Percentiles rank a stretch among this genome's conserved stretches.
Conservation (phyloP, 2,797 vertebrate species). For the Sylvia borin region DNA sequence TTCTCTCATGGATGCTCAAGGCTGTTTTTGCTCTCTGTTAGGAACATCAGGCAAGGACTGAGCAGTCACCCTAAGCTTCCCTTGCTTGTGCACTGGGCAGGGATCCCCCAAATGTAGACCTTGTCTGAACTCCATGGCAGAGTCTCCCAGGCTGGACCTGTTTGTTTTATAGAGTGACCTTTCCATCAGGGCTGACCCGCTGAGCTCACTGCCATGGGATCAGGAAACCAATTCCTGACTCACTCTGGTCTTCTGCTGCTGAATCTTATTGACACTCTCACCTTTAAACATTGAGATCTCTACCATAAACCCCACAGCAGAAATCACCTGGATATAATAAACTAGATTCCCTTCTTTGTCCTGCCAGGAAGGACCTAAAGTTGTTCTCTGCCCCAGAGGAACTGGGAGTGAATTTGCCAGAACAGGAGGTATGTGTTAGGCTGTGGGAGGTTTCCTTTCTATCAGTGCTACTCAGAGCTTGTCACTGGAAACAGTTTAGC, state of each 20-base stretch:
- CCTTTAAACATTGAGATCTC: neutral
- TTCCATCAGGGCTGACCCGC: neutral
- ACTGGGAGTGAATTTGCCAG: neutral
- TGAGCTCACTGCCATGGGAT: neutral
- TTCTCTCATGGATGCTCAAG: neutral
- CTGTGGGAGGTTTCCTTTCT: neutral
- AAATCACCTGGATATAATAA: neutral
- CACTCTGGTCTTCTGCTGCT: neutral
- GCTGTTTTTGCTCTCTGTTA: neutral
- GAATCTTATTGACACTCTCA: neutral
- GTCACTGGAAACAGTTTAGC: neutral
- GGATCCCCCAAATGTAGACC: neutral
- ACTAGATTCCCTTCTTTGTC: neutral
- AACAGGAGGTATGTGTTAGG: neutral
- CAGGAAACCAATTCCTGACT: neutral
- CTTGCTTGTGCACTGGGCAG: neutral
- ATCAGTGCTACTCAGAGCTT: neutral
- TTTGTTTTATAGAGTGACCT: conserved; percentile 1
- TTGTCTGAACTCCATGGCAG: neutral
- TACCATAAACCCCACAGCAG: fast-evolving
- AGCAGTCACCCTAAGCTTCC: neutral
- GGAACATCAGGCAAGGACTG: neutral
- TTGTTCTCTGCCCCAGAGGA: neutral
- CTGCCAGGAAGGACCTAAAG: neutral
- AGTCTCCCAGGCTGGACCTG: neutral